These are phyloP conservation scores for Triops longicaudatus DNA, from an alignment of 1,140 invertebrate genomes.

Conservation along the genomic window DNA sequence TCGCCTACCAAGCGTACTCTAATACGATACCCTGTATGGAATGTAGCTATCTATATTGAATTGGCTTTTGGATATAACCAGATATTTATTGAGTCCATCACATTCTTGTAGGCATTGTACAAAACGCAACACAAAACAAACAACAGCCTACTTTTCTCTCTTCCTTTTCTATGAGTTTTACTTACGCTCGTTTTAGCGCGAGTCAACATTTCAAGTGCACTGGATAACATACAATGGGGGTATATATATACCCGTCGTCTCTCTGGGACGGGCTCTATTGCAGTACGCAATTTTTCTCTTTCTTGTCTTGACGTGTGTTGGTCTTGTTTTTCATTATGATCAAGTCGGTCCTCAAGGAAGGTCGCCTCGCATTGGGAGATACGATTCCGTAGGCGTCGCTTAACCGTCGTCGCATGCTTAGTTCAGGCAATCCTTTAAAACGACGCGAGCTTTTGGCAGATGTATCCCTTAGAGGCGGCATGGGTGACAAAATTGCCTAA, in stretches of 20 bases:
- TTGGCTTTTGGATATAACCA: no score
- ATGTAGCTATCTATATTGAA: no score
- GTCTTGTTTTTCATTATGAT: conserved; percentile 25
- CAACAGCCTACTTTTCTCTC: no score
- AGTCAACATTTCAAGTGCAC: background rate
- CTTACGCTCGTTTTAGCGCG: background rate
- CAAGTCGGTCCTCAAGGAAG: conserved; percentile 73
- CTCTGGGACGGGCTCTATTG: background rate
- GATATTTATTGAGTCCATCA: no score
- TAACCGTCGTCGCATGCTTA: conserved; percentile 66
- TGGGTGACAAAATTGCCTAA: background rate
- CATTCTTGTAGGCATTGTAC: no score
- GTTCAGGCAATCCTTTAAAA: conserved; percentile 30
- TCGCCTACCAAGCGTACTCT: no score
- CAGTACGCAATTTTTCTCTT: background rate
- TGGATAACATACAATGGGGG: background rate
- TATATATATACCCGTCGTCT: background rate
- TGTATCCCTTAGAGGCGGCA: background rate
- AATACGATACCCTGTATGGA: no score
- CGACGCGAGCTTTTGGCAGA: conserved; percentile 39
- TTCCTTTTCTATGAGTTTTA: background rate
- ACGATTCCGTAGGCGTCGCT: conserved; percentile 77
- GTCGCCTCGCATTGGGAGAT: conserved; percentile 68
- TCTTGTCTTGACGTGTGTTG: background rate
- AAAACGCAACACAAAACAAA: no score